Percentiles rank a stretch among this genome's conserved stretches.
Conservation (phyloP, 2,113 vertebrate species). For the Pontoporia blainvillei region DNA sequence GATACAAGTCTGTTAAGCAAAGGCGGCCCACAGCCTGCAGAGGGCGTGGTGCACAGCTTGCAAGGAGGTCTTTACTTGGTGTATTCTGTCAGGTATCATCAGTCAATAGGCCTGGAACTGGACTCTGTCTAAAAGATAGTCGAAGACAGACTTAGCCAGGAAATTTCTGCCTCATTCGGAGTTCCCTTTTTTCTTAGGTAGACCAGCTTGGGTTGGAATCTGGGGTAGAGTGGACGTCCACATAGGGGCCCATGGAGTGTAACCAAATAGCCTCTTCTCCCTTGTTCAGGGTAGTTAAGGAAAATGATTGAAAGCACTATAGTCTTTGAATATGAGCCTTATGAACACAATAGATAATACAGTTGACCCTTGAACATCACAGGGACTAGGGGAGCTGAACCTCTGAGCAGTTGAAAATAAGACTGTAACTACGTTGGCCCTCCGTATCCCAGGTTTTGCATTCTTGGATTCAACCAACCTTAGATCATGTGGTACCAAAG, state of each 20-base stretch:
- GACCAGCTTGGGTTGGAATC: not conserved
- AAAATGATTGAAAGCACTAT: not conserved
- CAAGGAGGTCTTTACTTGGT: not conserved
- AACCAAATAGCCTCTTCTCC: not conserved
- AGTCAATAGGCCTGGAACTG: not conserved
- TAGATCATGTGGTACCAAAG: not conserved
- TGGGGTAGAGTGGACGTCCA: not conserved
- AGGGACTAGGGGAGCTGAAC: not conserved
- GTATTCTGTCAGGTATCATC: not conserved
- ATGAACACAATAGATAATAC: not conserved
- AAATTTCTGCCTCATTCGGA: not conserved
- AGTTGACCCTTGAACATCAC: not conserved
- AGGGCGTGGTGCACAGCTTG: not conserved
- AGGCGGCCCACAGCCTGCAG: not conserved
- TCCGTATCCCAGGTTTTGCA: not conserved
- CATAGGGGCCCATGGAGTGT: not conserved
- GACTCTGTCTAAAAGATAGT: not conserved
- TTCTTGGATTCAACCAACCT: not conserved
- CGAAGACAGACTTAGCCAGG: not conserved
- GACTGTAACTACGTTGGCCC: not conserved
- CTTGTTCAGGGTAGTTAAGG: not conserved
- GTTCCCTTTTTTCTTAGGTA: not conserved
- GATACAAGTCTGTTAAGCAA: not conserved
- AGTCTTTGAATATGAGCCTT: not conserved
- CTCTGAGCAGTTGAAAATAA: not conserved